phyloP scores from a whole-genome alignment of 2,797 vertebrate genomes.

The Bradypodion ventrale region DNA sequence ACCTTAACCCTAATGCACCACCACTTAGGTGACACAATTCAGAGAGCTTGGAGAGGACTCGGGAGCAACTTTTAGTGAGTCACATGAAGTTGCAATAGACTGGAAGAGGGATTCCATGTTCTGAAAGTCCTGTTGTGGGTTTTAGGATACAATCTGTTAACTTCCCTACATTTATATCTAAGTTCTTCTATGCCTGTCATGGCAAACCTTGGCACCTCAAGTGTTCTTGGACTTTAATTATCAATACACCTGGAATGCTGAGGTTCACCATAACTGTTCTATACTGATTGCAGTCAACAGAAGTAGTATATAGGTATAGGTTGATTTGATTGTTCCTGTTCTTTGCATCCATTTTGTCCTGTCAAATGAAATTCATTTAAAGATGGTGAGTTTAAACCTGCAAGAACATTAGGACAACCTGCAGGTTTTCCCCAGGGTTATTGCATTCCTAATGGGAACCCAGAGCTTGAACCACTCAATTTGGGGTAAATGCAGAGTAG shows the following conservation, averaged over 20 bases:
- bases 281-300: too few species aligned
- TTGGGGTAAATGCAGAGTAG: neutral
- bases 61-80: neutral
- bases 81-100: neutral
- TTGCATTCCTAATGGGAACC: too few species aligned
- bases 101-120: neutral
- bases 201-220: too few species aligned
- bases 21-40: neutral
- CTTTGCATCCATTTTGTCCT: slow-evolving; percentile 38
- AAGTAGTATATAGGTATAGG: too few species aligned
- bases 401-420: neutral
- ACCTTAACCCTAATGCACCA: neutral
- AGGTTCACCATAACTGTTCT: too few species aligned
- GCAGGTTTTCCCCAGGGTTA: neutral
- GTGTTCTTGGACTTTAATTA: too few species aligned
- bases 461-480: neutral
- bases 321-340: slow-evolving; percentile 5
- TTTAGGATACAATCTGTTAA: neutral
- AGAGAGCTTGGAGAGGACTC: neutral
- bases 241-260: too few species aligned
- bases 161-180: neutral
- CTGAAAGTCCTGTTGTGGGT: too few species aligned
- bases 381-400: neutral
- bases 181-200: neutral
- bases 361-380: slow-evolving; percentile 4